A percentile compares a stretch with the other conserved stretches of the same genome.
Evolutionary conservation across 2,113 vertebrate species (phyloP).

Genomic region (Chelonoidis abingdonii): DNA sequence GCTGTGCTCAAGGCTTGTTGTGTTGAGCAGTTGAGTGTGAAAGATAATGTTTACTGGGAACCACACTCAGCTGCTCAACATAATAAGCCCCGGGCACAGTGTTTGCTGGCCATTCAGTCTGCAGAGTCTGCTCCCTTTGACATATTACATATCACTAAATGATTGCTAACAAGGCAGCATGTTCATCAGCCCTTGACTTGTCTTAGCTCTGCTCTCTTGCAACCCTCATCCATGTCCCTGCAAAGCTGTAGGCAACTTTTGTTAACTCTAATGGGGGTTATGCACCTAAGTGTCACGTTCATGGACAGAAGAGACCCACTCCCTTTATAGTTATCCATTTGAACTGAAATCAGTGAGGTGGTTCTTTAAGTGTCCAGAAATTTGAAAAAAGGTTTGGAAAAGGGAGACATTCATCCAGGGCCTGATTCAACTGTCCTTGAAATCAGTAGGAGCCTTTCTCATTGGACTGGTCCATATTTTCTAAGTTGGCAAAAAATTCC

Average conservation of each 20-base stretch:
- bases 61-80: neutral
- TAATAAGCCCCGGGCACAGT: rapidly evolving
- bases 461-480: neutral
- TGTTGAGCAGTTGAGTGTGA: neutral
- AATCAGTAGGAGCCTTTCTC: neutral
- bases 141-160: rapidly evolving
- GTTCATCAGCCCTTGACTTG: neutral
- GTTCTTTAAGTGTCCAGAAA: neutral
- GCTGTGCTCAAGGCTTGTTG: rapidly evolving
- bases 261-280: neutral
- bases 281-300: neutral
- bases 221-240: neutral
- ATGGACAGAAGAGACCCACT: neutral
- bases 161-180: rapidly evolving
- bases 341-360: neutral
- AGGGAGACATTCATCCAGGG: neutral
- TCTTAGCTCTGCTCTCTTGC: neutral
- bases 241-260: neutral
- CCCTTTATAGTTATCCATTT: neutral
- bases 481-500: neutral
- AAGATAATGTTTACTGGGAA: neutral
- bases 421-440: neutral
- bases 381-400: neutral
- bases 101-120: neutral
- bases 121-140: neutral